These are phyloP conservation scores for Tridacna crocea DNA, from an alignment of 2,888 invertebrate genomes.

Conservation along the genomic window DNA sequence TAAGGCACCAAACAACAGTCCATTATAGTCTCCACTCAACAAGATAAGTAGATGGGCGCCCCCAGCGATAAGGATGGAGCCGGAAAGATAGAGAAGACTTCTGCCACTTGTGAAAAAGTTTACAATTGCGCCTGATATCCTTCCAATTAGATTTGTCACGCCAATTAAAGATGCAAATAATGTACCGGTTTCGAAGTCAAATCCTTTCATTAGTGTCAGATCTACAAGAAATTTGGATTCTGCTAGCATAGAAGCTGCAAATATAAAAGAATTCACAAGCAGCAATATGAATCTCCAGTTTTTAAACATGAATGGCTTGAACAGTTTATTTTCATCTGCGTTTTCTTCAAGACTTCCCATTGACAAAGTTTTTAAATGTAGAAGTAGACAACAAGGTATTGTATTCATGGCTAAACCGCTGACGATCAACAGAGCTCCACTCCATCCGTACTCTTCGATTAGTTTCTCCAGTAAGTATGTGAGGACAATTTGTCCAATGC, in stretches of 20 bases:
- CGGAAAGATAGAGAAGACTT: slow-evolving; percentile 21
- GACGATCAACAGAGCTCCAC: slow-evolving; percentile 30
- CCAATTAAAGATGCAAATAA: slow-evolving; percentile 28
- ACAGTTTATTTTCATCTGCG: slow-evolving; percentile 9
- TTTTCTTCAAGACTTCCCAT: background rate
- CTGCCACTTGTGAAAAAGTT: slow-evolving; percentile 9
- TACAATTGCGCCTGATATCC: background rate
- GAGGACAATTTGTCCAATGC: slow-evolving; percentile 35
- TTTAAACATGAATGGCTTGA: slow-evolving; percentile 14
- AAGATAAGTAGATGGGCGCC: slow-evolving; percentile 27
- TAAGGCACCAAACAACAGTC: slow-evolving; percentile 20
- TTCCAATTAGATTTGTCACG: slow-evolving; percentile 19
- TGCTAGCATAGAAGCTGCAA: slow-evolving; percentile 11
- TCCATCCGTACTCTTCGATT: slow-evolving; percentile 35
- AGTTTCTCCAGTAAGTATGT: slow-evolving; percentile 15
- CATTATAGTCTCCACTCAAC: slow-evolving; percentile 11
- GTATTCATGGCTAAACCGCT: slow-evolving; percentile 21
- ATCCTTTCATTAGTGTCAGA: slow-evolving; percentile 21
- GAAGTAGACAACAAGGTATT: slow-evolving; percentile 20
- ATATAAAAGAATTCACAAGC: slow-evolving; percentile 1
- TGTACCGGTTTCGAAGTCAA: slow-evolving; percentile 28
- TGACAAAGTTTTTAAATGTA: slow-evolving; percentile 5
- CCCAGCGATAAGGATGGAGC: background rate
- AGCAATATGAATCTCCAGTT: slow-evolving; percentile 11
- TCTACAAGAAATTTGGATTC: slow-evolving; percentile 39